phyloP scores from a whole-genome alignment of 2,888 invertebrate genomes.

The Copidosoma aretas region DNA sequence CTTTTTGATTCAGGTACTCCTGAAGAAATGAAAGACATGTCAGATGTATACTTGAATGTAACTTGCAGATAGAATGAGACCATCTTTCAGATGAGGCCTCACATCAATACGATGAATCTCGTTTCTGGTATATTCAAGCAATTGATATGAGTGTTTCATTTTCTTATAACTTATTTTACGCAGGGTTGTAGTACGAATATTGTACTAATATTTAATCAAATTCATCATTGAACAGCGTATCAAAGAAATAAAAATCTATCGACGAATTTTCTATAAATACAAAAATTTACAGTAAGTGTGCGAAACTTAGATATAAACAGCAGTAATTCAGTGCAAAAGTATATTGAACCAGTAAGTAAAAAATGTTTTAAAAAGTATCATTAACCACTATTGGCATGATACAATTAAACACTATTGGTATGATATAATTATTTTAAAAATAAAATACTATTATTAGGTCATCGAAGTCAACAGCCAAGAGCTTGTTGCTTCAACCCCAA shows the following conservation, averaged over 20 bases:
- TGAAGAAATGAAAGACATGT: conserved; percentile 62
- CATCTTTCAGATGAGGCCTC: conserved; percentile 67
- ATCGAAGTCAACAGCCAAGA: conserved; percentile 65
- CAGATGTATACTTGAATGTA: conserved; percentile 66
- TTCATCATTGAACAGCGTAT: conserved; percentile 48
- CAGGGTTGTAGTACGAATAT: background rate
- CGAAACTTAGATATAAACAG: conserved; percentile 48
- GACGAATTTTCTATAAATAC: conserved; percentile 57
- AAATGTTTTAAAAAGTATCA: conserved; percentile 7
- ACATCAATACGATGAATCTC: conserved; percentile 72
- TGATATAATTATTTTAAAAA: too few species aligned
- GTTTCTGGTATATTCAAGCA: conserved; percentile 77
- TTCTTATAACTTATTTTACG: background rate
- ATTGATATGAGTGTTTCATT: conserved; percentile 65
- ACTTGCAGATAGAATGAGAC: conserved; percentile 64
- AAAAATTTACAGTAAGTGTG: conserved; percentile 54
- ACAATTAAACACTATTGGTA: conserved; percentile 4
- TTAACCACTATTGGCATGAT: conserved; percentile 2
- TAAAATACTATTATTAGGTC: conserved; percentile 43
- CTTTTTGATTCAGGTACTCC: conserved; percentile 62
- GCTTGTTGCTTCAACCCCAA: conserved; percentile 66
- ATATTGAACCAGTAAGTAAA: conserved; percentile 50
- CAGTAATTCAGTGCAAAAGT: conserved; percentile 49
- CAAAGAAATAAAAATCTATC: conserved; percentile 55
- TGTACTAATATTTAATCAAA: background rate